Base-by-base conservation (phyloP, 2,888 invertebrate species). In the Strigamia crassipes region DNA sequence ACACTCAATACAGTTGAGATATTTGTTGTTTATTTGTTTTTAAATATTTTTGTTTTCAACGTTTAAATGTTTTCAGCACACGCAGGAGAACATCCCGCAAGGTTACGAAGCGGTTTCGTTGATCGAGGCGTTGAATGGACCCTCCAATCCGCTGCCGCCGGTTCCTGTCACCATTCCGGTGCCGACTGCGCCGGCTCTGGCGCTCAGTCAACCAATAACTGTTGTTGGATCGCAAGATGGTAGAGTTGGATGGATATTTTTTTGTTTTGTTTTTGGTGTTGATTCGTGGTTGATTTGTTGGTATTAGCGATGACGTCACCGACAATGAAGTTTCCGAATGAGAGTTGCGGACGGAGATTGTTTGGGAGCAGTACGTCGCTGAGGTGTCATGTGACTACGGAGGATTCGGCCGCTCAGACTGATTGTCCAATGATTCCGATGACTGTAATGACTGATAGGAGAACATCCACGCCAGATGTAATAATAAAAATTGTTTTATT, bases 111-210 rank as follows among this genome's bases (percentile, higher is more conserved):
- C 96, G 38, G 95, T 98, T 81, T 95, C 97, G 0, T 90, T 98
- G 81, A 94, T 98, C 85, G 98, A 98, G 89, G 98, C 98, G 4
- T 90, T 98, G 81, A 98, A 98, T 89, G 98, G 98, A 0, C 97
- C 96, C 9, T 93, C 86, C 46, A 83, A 82, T 10, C 73, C 84
- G 15, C 66, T 81, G 18, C 81, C 81, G 18, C 23, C 78, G 0
- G 23, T 18, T 0, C 61, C 73, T 1, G n/a, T 77, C 0, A 46
- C 73, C 4, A 18, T 81, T 4, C 78, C 81, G 41, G 78, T 82
- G 31, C 66, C 83, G 10, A 13, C 80, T 2, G 21, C 81, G 15
- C 82, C 61, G 13, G 15, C 77, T 0, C 23, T 34, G 3, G 31
- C 83, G 9, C 78, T 18, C 21, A 46, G 77, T 5, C 21, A 27